Conservation (phyloP, 2,888 invertebrate genomes). For the Platypus cylindrus region DNA sequence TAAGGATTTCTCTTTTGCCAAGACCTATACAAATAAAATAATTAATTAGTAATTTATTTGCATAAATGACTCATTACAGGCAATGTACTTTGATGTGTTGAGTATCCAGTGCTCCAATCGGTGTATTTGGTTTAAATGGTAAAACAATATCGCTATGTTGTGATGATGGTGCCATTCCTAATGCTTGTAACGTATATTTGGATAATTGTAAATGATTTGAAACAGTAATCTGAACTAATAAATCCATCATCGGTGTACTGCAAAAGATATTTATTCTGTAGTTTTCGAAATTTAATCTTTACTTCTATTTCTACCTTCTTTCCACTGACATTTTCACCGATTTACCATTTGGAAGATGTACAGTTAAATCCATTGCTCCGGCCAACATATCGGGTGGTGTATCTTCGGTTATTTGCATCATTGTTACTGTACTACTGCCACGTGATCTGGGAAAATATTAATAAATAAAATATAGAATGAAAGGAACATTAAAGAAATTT, state of each 20-base stretch:
- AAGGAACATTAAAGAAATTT: too few species aligned
- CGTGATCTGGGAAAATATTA: conserved; percentile 8
- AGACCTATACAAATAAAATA: conserved; percentile 8
- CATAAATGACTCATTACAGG: too few species aligned
- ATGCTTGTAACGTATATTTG: conserved; percentile 50
- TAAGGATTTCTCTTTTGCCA: conserved; percentile 13
- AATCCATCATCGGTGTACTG: conserved; percentile 69
- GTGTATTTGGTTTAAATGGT: conserved; percentile 61
- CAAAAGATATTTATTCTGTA: too few species aligned
- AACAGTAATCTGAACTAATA: conserved; percentile 58
- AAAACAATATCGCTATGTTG: conserved; percentile 40
- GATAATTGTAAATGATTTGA: conserved; percentile 54
- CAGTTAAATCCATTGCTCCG: conserved; percentile 54
- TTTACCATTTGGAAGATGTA: conserved; percentile 45
- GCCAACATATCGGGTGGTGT: conserved; percentile 57
- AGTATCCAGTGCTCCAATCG: conserved; percentile 49
- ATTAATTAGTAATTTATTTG: background rate
- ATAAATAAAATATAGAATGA: conserved; percentile 1
- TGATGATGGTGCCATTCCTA: conserved; percentile 40
- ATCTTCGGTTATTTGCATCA: conserved; percentile 49
- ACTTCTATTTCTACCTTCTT: conserved; percentile 42
- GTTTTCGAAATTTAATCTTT: too few species aligned
- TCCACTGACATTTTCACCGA: conserved; percentile 43
- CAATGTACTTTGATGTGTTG: conserved; percentile 32
- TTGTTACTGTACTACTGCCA: conserved; percentile 27